Base-by-base conservation (phyloP, 2,797 vertebrate genomes). In the Aulostomus chinensis region DNA sequence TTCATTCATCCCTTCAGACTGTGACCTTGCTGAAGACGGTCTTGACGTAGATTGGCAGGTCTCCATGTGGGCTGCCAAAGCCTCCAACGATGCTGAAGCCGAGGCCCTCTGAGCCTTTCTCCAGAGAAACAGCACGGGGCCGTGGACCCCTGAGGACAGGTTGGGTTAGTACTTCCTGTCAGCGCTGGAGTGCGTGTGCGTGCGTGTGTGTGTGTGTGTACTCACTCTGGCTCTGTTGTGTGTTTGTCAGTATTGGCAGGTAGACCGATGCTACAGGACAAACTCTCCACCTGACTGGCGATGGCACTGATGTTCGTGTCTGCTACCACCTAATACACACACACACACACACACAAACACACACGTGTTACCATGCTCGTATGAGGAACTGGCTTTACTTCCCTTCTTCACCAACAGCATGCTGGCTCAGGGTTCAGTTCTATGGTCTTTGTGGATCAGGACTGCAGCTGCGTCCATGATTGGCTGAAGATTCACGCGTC, bases 31-130 rank as follows among this genome's bases (percentile, higher is more conserved):
- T 89, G 91, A 98, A 99, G 85, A 98, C 92, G 5, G 95, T 98
- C 91, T 99, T 98, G 76, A 98, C 93, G 63, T 98, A 99, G 86
- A 98, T 96, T 11, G 96, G 96, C 77, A 98, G 93, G 86, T 98
- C 96, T 88, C 96, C 95, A 20, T 97, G 95, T 38, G 95, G 94
- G 82, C 94, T 96, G 55, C 95, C 94, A 31, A 93, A 95, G 2
- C 95, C 96, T 10, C 97, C 96, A 3, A 99, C 94, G 63, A 98
- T 96, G 86, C 95, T 98, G 90, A 99, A 98, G 80, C 97, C 97
- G 36, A 98, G 91, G 26, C 96, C 96, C 68, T 96, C 95, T 9
- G 90, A 88, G 39, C 94, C 95, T 89, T 96, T 98, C 88, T 96
- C 94, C 91, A 98, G 90, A 59, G 87, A 86, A 86, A 98, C 95